Conservation (phyloP, 1,140 invertebrate genomes). For the Drosophila sechellia region DNA sequence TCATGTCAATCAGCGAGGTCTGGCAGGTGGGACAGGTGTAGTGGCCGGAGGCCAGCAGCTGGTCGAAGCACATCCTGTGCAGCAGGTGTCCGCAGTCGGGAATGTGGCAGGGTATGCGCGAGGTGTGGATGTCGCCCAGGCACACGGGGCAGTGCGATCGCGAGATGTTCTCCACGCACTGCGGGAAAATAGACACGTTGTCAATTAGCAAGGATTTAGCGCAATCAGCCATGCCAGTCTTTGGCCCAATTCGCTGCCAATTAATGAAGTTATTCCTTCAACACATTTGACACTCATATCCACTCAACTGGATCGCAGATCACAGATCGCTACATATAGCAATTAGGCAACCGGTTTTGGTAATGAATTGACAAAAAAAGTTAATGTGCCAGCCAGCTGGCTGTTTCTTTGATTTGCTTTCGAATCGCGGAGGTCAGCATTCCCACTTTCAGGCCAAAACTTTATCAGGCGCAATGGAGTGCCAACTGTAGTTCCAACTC, state of each 20-base stretch:
- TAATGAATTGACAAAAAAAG: slow-evolving; percentile 42
- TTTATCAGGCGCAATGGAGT: slow-evolving; percentile 1
- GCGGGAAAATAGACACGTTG: slow-evolving; percentile 32
- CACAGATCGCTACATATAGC: slow-evolving; percentile 28
- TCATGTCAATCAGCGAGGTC: slow-evolving; percentile 93
- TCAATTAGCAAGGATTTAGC: not conserved
- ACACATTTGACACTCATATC: slow-evolving; percentile 28
- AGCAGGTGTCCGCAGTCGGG: slow-evolving; percentile 94
- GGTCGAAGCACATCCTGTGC: slow-evolving; percentile 92
- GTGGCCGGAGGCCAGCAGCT: slow-evolving; percentile 89
- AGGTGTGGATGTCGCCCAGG: slow-evolving; percentile 94
- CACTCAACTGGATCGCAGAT: slow-evolving; percentile 44
- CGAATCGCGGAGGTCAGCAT: slow-evolving; percentile 30
- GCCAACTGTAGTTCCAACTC: slow-evolving; percentile 50
- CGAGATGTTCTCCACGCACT: slow-evolving; percentile 95
- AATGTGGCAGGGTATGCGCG: slow-evolving; percentile 93
- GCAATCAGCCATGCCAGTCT: slow-evolving; percentile 7
- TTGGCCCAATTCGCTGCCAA: slow-evolving; percentile 18
- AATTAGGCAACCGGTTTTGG: slow-evolving; percentile 58
- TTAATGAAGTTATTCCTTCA: slow-evolving; percentile 24
- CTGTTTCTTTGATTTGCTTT: slow-evolving; percentile 43
- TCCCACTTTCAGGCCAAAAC: not conserved
- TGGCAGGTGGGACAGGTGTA: slow-evolving; percentile 95
- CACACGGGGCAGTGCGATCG: slow-evolving; percentile 94
- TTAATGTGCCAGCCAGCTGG: slow-evolving; percentile 30